phyloP scores from a whole-genome alignment of 2,888 invertebrate genomes.

The Hydropsyche betteni region DNA sequence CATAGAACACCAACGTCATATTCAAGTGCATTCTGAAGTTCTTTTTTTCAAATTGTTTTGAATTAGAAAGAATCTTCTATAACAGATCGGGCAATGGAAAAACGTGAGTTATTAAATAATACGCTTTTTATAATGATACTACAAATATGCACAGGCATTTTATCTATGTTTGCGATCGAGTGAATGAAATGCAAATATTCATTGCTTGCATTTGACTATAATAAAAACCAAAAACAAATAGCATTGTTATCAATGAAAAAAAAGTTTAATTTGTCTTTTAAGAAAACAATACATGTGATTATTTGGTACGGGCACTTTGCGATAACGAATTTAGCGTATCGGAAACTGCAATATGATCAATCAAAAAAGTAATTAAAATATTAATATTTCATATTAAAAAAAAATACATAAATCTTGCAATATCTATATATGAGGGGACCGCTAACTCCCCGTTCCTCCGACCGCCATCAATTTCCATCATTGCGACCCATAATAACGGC shows the following conservation, averaged over 20 bases:
- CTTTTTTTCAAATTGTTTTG: no score
- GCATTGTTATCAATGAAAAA: constrained; percentile 8
- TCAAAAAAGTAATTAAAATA: neutral
- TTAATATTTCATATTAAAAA: neutral
- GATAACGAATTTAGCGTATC: neutral
- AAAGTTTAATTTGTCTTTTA: neutral
- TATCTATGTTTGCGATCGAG: constrained; percentile 11
- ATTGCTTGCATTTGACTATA: constrained; percentile 8
- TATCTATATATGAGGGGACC: neutral
- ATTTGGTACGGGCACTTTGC: neutral
- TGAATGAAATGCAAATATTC: constrained; percentile 32
- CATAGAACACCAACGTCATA: no score
- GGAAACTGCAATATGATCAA: neutral
- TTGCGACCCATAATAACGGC: constrained; percentile 23
- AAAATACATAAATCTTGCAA: constrained; percentile 3
- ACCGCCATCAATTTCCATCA: constrained; percentile 32
- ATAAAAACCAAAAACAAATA: constrained; percentile 22
- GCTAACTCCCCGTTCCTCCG: neutral
- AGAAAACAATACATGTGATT: neutral
- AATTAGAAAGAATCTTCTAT: no score
- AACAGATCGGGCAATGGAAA: no score
- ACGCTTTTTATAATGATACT: no score
- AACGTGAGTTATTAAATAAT: no score
- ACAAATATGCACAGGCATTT: constrained; percentile 1
- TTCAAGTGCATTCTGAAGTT: no score